Base-by-base conservation (phyloP, 2,888 invertebrate genomes). In the Caenorhabditis imperialis region DNA sequence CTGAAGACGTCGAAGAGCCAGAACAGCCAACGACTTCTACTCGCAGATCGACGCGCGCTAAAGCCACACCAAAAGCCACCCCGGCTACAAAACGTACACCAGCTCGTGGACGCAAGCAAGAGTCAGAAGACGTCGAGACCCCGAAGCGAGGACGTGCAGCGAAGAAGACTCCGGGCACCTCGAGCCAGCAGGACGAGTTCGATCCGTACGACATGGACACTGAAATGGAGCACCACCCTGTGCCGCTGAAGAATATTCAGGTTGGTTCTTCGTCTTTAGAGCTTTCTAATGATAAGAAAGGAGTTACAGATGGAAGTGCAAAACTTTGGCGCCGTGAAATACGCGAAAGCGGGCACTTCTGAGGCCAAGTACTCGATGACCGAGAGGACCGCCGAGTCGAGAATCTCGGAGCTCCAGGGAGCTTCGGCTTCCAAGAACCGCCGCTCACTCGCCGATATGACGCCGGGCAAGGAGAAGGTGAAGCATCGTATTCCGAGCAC, bases 151-250 rank as follows among this genome's bases (percentile, higher is more conserved):
- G 44, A 51, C 47, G 69, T 10, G 53, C 27, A 1, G 12, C 30
- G 12, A 1, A 53, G 7, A 62, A 37, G 23, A 75, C 18, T 35
- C 44, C 60, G 7, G 53, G 71, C 10, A 42, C 63, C 2, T 48
- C 75, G 0, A 40, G 50, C n/a, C 73, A 73, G 42, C 44, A 50
- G 1, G 65, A 53, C 4, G 74, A 67, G 5, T 47, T 47, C n/a
- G 86, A 86, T 71, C 86, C 86, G 2, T 87, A 77, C 65, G 81
- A 82, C 42, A 58, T 85, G 48, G 83, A 83, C 33, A 75, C 76
- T 1, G 77, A 81, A 30, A 58, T 78, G 45, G 82, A 86, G 48
- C 57, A 73, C 30, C 86, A 86, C 55, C 86, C 86, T 14, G 83
- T 84, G 22, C 84, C 84, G 10, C 57, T 86, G 42, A 79, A 79